Percentiles rank a stretch among this genome's conserved stretches.
Evolutionary conservation across 2,797 vertebrate genomes (phyloP).

Genomic region (Stomatorhinus walkeri): DNA sequence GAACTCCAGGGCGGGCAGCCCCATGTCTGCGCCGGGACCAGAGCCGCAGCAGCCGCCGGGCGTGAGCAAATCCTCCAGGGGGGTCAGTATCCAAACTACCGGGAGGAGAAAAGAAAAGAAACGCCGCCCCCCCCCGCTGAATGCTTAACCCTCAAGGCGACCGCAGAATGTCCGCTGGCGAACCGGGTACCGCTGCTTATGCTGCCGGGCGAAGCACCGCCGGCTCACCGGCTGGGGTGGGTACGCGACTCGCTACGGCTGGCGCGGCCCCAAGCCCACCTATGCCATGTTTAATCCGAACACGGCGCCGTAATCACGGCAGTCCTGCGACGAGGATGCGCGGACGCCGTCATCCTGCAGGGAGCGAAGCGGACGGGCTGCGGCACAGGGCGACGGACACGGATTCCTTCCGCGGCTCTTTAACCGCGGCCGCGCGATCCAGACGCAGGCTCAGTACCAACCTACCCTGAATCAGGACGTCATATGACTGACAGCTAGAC

Average conservation of each 20-base stretch:
- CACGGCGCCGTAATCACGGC: neutral
- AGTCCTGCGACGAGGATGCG: slow-evolving; percentile 38
- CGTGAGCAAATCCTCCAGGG: slow-evolving; percentile 29
- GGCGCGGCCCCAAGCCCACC: neutral
- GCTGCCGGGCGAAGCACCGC: neutral
- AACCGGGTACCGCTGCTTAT: neutral
- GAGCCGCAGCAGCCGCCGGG: slow-evolving; percentile 20
- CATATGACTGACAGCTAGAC: slow-evolving; percentile 37
- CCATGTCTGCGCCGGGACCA: slow-evolving; percentile 51
- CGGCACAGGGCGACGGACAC: slow-evolving; percentile 34
- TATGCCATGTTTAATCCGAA: slow-evolving; percentile 12
- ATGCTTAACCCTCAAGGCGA: neutral
- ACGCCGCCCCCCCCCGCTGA: neutral
- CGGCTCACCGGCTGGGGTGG: neutral
- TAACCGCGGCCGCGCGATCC: slow-evolving; percentile 3
- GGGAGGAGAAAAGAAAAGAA: neutral
- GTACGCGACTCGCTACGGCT: neutral
- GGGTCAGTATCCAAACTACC: neutral
- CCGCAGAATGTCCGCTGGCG: neutral
- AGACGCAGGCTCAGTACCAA: slow-evolving; percentile 34
- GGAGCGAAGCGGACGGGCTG: slow-evolving; percentile 12
- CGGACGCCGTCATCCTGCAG: slow-evolving; percentile 43
- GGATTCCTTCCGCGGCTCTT: slow-evolving; percentile 40
- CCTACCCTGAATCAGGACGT: slow-evolving; percentile 50
- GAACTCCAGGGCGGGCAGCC: slow-evolving; percentile 70